Evolutionary conservation across 2,113 vertebrate species (phyloP), one percentile per base, ranked within the genome.

Genomic region (Anolis sagrei): DNA sequence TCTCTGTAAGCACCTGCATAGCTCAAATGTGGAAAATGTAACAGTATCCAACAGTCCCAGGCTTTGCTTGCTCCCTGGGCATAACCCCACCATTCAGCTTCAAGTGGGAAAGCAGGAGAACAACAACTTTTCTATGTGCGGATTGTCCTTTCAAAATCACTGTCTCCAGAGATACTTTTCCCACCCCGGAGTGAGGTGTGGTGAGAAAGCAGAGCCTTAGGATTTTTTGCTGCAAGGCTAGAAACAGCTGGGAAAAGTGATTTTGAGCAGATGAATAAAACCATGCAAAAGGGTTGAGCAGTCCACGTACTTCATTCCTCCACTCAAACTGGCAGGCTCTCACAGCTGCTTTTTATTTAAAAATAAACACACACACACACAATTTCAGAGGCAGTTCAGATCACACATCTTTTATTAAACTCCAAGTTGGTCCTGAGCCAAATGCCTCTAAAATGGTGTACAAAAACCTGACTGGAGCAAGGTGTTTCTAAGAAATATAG

Each of bases 311-410:
- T 14, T 36, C 58, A 1, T 64, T 66, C 78, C 34, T n/a, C 36
- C 25, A 66, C 32, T 80, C 78, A 80, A 4, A 27, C 78, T 66
- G 68, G 68, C 68, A 54, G n/a, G 14, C 25, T 73, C 49, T 48
- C 49, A 44, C 49, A 51, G 49, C 81, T 74, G 81, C 49, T 82
- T 73, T 72, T 58, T 48, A 82, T 82, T 81, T 66, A 69, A 58
- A 72, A n/a, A 51, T 2, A 16, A 49, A 49, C 9, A 44, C 39
- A 44, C 39, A 44, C 39, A 44, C 39, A 44, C 39, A 44, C 39
- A 44, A 5, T 44, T 44, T 44, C 6, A 58, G 32, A 18, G 21
- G 29, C 23, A 29, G 81, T 58, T 82, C 49, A 64, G 18, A 64
- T 23, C 16, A 54, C 11, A 48, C 13, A 9, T 82, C 80, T 70